Evolutionary conservation across 1,140 invertebrate species (phyloP), one percentile per base, ranked within the genome.

Genomic region (Caenorhabditis inopinata): DNA sequence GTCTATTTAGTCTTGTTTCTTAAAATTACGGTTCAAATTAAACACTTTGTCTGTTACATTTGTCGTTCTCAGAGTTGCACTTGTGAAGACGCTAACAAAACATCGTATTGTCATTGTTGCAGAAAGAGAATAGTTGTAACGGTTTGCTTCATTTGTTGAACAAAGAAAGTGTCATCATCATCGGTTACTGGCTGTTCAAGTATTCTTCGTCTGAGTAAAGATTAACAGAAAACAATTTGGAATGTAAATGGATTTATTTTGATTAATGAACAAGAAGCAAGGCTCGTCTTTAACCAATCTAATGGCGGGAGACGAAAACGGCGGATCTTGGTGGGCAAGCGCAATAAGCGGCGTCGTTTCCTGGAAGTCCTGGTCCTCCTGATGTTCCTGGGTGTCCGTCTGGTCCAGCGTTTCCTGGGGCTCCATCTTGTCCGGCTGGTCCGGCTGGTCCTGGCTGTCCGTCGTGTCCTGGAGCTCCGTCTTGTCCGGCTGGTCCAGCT

Each of bases 271-370:
- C n/a, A 68, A n/a, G 27, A 68, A 32, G 38, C 14, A 32, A 7
- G 18, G 58, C 32, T 68, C 21, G 32, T 58, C 51, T 58, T 58
- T 2, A 58, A 32, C 51, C 51, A n/a, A 58, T 58, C 32, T 68
- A 68, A 68, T 68, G 58, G 35, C 78, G 62, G 45, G 68, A 74
- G 78, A 80, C 78, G 68, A 80, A 80, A 46, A 80, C 80, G 38
- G 80, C 53, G 27, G 80, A 82, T 32, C 80, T 48, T 32, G 80
- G 80, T 35, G 80, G 80, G 80, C 80, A 82, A 58, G 80, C 81
- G 62, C 80, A 82, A 48, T 82, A 82, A 51, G 75, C 75, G 47
- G 80, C 75, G 68, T 82, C 80, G 62, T 74, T 79, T 29, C 81
- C 81, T 51, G 78, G 78, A 18, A 79, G 38, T 23, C 78, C 78